phyloP scores from a whole-genome alignment of 2,888 invertebrate species.

The Drosophila anomalipes region DNA sequence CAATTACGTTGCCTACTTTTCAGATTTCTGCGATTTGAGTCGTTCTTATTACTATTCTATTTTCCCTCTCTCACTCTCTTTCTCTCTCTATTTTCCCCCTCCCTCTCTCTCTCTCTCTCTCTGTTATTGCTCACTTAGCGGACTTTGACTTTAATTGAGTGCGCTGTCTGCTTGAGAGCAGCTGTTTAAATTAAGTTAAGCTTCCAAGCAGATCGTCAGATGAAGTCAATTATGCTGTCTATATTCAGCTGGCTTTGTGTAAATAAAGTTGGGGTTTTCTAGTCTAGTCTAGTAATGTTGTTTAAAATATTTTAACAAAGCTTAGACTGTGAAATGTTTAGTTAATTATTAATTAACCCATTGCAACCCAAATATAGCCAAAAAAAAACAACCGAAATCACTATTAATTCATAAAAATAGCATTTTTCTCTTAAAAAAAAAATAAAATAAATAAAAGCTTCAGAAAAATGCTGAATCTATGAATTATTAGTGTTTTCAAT shows the following conservation, averaged over 20 bases:
- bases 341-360: background rate
- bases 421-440: background rate
- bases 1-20: constrained; percentile 9
- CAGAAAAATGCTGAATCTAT: background rate
- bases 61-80: background rate
- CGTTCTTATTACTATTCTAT: background rate
- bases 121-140: too few species aligned
- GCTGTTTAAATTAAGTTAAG: background rate
- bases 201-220: background rate
- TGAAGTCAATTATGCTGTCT: background rate
- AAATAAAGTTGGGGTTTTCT: background rate
- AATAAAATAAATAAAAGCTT: background rate
- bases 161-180: constrained; percentile 4
- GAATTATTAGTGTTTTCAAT: background rate
- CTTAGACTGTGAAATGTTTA: too few species aligned
- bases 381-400: background rate
- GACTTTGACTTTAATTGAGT: constrained; percentile 7
- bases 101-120: background rate
- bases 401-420: background rate
- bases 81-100: background rate
- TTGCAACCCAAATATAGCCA: background rate
- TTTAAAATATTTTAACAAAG: background rate
- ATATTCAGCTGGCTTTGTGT: background rate
- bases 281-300: background rate
- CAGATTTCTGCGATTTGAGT: background rate